Base-by-base conservation (phyloP, 2,797 vertebrate genomes). In the Peromyscus nudipes region DNA sequence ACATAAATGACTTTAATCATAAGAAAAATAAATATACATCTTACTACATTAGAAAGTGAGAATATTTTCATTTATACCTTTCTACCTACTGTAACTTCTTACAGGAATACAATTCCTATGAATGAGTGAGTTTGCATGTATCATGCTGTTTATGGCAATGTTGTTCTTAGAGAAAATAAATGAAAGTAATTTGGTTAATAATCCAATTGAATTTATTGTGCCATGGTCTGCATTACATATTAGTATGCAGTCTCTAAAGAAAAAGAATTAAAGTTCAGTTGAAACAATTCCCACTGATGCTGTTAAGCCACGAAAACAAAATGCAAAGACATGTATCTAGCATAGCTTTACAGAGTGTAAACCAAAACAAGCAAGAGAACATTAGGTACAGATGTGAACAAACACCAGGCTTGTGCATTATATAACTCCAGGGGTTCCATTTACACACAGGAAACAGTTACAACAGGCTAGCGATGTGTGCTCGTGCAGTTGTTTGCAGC, bases 191-290 rank as follows among this genome's bases (percentile, higher is more conserved):
- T 31, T 34, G 64, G 73, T 67, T 17, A 37, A 69, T 27, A 69
- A 37, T 69, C 69, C 21, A 27, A 34, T 92, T n/a, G 57, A 82
- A 88, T 62, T 65, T 43, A 69, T 49, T 80, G 12, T 60, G 25
- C 17, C 57, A 91, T 8, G 17, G 49, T 49, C 37, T 19, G 27
- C 57, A 65, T 49, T 43, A 46, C 31, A 93, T 60, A 86, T 60
- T 86, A 71, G n/a, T 62, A 17, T 83, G 73, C 43, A 40, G 55
- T 73, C 73, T 55, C 37, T 80, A 93, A 13, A 85, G 43, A 89
- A 75, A 92, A 84, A 80, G 86, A 85, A 85, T 85, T 64, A 84
- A 80, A 92, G 65, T 86, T 81, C 43, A 82, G 46, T n/a, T 55
- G 55, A 93, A 86, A 67, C 17, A 65, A n/a, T 91, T 91, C 64